Conservation (phyloP, 2,113 vertebrate species). For the Carassius gibelio region DNA sequence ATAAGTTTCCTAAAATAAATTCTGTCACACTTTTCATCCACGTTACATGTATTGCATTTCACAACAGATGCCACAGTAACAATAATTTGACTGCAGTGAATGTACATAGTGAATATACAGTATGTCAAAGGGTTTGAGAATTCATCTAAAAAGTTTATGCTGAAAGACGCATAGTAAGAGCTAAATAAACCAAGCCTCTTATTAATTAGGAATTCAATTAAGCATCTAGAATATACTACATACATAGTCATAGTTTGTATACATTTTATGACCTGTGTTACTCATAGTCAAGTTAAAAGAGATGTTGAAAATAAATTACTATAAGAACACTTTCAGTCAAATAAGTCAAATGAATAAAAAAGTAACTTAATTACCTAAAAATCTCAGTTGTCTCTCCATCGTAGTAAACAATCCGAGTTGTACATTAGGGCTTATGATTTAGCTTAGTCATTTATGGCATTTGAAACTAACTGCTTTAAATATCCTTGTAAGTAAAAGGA, state of each 20-base stretch:
- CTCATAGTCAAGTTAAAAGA: not conserved
- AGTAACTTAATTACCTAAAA: conserved; percentile 45
- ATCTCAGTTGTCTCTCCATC: not conserved
- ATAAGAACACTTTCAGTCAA: not conserved
- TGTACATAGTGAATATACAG: not conserved
- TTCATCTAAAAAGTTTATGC: not conserved
- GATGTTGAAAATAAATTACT: not conserved
- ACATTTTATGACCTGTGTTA: not conserved
- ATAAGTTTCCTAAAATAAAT: not conserved
- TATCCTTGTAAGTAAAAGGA: not conserved
- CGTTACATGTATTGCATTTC: not conserved
- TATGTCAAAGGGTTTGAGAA: not conserved
- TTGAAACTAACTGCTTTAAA: not conserved
- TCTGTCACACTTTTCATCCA: not conserved
- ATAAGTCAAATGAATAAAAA: not conserved
- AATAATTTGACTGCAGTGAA: not conserved
- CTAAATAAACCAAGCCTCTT: not conserved
- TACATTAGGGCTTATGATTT: conserved; percentile 26
- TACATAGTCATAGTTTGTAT: not conserved
- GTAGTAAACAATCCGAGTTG: not conserved
- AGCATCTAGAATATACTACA: not conserved
- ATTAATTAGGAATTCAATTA: not conserved
- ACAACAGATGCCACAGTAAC: not conserved
- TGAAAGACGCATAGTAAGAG: not conserved
- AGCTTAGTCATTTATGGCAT: not conserved